Base-by-base conservation (phyloP, 53 echinoderm and acorn worm species). In the Zoroaster sp. region DNA sequence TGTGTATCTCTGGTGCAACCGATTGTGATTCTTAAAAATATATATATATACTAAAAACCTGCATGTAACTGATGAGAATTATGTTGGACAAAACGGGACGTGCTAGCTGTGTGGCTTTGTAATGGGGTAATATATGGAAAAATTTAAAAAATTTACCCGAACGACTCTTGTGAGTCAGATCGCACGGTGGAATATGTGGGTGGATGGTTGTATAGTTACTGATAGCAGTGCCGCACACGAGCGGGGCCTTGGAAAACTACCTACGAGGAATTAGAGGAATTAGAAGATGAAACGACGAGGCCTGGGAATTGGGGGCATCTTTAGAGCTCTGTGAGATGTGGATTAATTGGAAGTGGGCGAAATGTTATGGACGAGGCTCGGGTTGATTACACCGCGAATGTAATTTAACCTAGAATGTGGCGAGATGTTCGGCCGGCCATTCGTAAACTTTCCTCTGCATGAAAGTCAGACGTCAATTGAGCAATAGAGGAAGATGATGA, bases 181-280 rank as follows among this genome's bases (percentile, higher is more conserved):
- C 43, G 45, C 42, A 32, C 68, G 8, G 82, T 66, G 82, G 82
- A 82, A 82, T 31, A 44, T 82, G 82, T 82, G 82, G 68, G 82
- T 42, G 81, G 54, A 45, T 15, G 78, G 18, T 52, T n/a, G 4
- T 33, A 75, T 47, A 15, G 42, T 18, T 28, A 28, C 75, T 45
- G 25, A 10, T n/a, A 28, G 13, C 21, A 20, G 34, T 21, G 79
- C 30, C 5, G 12, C 53, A 17, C 35, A 31, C n/a, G 40, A 37
- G 9, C 40, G 4, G 14, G 59, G 30, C 38, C 79, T 37, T 63
- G 79, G 38, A 45, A 66, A 23, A 4, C 30, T 42, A 67, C 40
- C 82, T 12, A 18, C 66, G 40, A 43, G 42, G 82, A 82, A 82
- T 67, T 82, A 82, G 66, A 66, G 68, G 67, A 82, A 82, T 82